Evolutionary conservation across 2,113 vertebrate genomes (phyloP), one percentile per base, ranked within the genome.

Genomic region (Ailurus styani): DNA sequence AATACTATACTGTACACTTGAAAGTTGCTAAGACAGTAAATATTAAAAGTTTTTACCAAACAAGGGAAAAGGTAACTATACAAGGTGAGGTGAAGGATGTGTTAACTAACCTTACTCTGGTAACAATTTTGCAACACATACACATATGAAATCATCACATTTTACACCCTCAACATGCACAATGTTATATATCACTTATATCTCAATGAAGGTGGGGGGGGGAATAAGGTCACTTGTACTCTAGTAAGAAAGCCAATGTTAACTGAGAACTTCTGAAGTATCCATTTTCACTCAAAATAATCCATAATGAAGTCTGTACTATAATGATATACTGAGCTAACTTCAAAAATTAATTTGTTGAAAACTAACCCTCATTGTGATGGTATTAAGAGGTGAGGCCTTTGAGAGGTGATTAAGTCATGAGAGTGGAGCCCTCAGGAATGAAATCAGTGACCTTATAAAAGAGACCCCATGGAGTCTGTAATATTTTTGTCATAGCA

Each of bases 261-360:
- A 82, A 82, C n/a, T 27, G 52, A 82, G 52, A 82, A 55, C 55
- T 79, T 79, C 25, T 64, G 25, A 95, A 90, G 11, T 93, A 88
- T 96, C 62, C 29, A 21, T 88, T 97, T 93, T 95, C 95, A 31
- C 93, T 97, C 68, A 97, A 97, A 98, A 97, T 55, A 95, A 93
- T 83, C 54, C 75, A 82, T 15, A 62, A n/a, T 79, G 45, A 37
- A 90, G 93, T n/a, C 45, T 90, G 21, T 29, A 47, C 18, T 75
- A 60, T 52, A 87, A 84, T 83, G 72, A 60, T 62, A 82, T 79
- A 62, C 57, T 97, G 72, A 90, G 5, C 81, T 95, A 90, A 98
- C 79, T 97, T 23, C 40, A 25, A 45, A 73, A 73, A 29, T 73
- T 73, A 45, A 73, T 73, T 73, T 45, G 72, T 27, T 73, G 72